Percentiles rank a stretch among this genome's conserved stretches.
phyloP scores from a whole-genome alignment of 2,797 vertebrate species.

The Sylvilagus floridanus region DNA sequence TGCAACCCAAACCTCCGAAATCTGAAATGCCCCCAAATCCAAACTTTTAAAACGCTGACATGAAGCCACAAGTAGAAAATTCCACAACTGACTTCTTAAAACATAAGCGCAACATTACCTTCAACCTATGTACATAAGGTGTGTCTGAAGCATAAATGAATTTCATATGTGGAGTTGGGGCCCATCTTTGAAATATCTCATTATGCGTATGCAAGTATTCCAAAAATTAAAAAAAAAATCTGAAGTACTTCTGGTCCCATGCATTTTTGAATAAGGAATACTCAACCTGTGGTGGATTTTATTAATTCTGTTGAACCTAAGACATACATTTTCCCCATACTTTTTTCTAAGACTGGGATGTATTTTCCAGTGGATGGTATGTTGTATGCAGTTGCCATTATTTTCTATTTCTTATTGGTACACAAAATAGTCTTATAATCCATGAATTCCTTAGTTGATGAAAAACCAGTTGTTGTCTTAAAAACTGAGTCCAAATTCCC shows the following conservation, averaged over 20 bases:
- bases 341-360: background rate
- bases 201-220: background rate
- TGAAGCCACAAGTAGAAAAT: background rate
- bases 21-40: background rate
- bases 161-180: background rate
- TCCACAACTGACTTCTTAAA: background rate
- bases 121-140: background rate
- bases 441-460: conserved; percentile 2
- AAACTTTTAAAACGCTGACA: background rate
- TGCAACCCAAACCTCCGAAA: background rate
- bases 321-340: background rate
- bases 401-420: conserved; percentile 16
- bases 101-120: background rate
- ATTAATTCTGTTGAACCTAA: background rate
- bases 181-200: background rate
- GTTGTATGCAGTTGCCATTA: background rate
- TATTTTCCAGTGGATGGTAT: background rate
- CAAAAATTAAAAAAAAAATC: background rate
- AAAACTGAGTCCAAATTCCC: background rate
- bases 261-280: background rate
- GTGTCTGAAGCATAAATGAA: background rate
- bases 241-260: background rate
- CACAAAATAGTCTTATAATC: background rate
- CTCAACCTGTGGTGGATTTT: background rate
- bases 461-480: background rate